Percentiles rank a stretch among this genome's conserved stretches.
Evolutionary conservation across 2,113 vertebrate species (phyloP).

Genomic region (Megaleporinus macrocephalus): DNA sequence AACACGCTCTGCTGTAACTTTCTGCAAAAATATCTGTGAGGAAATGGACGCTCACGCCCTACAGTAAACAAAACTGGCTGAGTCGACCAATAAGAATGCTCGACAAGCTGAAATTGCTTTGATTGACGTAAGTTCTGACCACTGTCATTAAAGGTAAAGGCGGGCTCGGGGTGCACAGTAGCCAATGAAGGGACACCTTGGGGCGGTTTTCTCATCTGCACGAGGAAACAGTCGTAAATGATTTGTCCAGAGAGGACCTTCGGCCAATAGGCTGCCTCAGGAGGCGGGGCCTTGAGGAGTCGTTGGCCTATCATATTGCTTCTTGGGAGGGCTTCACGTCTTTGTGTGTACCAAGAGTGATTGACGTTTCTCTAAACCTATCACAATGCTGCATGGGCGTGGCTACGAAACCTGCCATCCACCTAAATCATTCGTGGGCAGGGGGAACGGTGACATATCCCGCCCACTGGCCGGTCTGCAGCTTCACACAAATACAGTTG

Average conservation of each 20-base stretch:
- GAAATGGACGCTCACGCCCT: slow-evolving; percentile 45
- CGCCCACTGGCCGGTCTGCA: slow-evolving; percentile 83
- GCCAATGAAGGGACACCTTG: slow-evolving; percentile 73
- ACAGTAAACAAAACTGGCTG: slow-evolving; percentile 51
- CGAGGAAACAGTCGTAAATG: slow-evolving; percentile 64
- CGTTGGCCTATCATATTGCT: slow-evolving; percentile 53
- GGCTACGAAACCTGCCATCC: background rate
- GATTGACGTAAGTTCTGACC: slow-evolving; percentile 35
- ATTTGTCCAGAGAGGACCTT: slow-evolving; percentile 49
- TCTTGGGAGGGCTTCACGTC: slow-evolving; percentile 43
- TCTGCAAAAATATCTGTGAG: slow-evolving; percentile 33
- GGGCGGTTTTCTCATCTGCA: slow-evolving; percentile 67
- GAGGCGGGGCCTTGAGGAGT: slow-evolving; percentile 50
- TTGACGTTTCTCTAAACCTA: slow-evolving; percentile 55
- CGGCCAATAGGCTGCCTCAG: slow-evolving; percentile 55
- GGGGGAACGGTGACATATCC: slow-evolving; percentile 73
- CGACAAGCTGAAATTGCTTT: background rate
- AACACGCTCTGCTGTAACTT: slow-evolving; percentile 30
- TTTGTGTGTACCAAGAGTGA: slow-evolving; percentile 24
- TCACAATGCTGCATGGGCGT: slow-evolving; percentile 43
- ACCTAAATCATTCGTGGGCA: slow-evolving; percentile 69
- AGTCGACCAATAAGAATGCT: slow-evolving; percentile 45
- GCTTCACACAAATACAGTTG: slow-evolving; percentile 81
- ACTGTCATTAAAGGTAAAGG: slow-evolving; percentile 33
- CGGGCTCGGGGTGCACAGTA: background rate